Evolutionary conservation across 53 echinoderm and acorn worm genomes (phyloP).

Genomic region (Holothuria leucospilota): DNA sequence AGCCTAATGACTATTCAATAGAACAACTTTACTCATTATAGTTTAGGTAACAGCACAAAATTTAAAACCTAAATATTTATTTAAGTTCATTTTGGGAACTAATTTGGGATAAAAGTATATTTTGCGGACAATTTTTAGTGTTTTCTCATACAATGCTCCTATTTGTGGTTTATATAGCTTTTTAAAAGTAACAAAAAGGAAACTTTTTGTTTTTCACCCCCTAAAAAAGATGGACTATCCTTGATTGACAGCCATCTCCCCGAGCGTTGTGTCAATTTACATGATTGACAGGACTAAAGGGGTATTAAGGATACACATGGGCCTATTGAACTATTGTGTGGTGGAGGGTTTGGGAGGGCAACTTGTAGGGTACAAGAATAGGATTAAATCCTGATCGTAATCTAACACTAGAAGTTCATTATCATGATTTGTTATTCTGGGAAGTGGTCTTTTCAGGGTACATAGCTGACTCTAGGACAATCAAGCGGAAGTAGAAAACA

Average conservation of each 20-base stretch:
- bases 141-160: no score
- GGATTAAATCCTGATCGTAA: slow-evolving; percentile 35
- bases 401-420: slow-evolving; percentile 39
- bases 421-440: slow-evolving; percentile 21
- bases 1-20: slow-evolving; percentile 56
- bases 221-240: slow-evolving; percentile 9
- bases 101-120: no score
- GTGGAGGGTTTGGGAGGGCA: slow-evolving; percentile 36
- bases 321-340: slow-evolving; percentile 44
- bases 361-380: slow-evolving; percentile 30
- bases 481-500: no score
- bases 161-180: no score
- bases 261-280: slow-evolving; percentile 54
- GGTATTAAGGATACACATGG: slow-evolving; percentile 38
- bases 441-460: slow-evolving; percentile 1
- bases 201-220: background rate
- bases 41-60: no score
- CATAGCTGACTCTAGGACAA: no score
- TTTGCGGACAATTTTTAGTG: no score
- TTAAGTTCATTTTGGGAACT: no score
- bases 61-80: no score
- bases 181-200: no score
- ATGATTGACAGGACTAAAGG: slow-evolving; percentile 60
- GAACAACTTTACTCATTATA: background rate
- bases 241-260: slow-evolving; percentile 58